These are phyloP conservation scores for Hypomesus transpacificus DNA, from an alignment of 2,113 vertebrate genomes.

Conservation along the genomic window DNA sequence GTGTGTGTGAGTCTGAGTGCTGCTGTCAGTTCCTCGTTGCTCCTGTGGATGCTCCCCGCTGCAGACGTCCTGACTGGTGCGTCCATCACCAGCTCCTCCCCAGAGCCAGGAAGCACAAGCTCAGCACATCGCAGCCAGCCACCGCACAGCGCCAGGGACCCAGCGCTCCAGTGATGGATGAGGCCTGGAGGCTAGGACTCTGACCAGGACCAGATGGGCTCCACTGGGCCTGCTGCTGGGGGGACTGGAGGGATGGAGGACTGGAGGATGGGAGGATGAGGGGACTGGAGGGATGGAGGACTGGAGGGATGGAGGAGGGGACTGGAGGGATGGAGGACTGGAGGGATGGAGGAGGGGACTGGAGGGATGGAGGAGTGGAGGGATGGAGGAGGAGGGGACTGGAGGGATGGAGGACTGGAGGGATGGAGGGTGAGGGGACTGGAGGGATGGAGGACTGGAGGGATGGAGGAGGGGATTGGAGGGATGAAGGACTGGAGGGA, in stretches of 20 bases:
- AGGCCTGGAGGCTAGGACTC: conserved; percentile 45
- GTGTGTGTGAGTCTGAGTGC: conserved; percentile 30
- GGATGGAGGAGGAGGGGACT: too few relatives aligned
- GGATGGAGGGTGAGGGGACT: too few relatives aligned
- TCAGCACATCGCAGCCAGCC: conserved; percentile 56
- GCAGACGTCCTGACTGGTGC: conserved; percentile 52
- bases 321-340: too few relatives aligned
- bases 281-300: neutral
- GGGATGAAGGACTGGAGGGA: too few relatives aligned
- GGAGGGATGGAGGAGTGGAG: too few relatives aligned
- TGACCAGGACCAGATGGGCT: conserved; percentile 54
- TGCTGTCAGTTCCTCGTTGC: conserved; percentile 37
- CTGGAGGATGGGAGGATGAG: conserved; percentile 14
- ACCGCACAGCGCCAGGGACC: conserved; percentile 11
- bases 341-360: too few relatives aligned
- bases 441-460: too few relatives aligned
- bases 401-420: too few relatives aligned
- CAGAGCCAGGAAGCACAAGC: conserved; percentile 32
- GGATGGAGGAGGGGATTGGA: too few relatives aligned
- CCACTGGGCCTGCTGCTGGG: conserved; percentile 26
- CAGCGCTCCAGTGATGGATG: conserved; percentile 62
- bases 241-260: conserved; percentile 1
- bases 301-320: too few relatives aligned
- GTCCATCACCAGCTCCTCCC: conserved; percentile 55
- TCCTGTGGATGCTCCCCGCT: conserved; percentile 36